Conservation (phyloP, 2,113 vertebrate species). For the Prunella himalayana region DNA sequence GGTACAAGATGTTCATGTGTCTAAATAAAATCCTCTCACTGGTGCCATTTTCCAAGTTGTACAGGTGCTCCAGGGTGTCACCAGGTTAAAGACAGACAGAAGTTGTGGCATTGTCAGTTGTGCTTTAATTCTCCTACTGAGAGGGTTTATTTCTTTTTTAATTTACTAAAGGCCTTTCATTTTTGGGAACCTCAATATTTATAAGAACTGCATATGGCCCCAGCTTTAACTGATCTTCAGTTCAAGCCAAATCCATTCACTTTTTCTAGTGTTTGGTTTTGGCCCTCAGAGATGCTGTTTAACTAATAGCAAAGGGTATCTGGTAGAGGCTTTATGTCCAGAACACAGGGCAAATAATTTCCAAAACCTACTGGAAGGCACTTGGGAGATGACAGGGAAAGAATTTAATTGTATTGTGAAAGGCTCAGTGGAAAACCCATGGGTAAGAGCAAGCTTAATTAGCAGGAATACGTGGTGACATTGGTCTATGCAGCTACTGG, state of each 20-base stretch:
- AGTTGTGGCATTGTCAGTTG: not conserved
- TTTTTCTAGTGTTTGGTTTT: not conserved
- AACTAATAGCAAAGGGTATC: not conserved
- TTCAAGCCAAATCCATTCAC: not conserved
- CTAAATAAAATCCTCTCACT: not conserved
- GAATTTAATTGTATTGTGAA: not conserved
- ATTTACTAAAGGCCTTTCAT: not conserved
- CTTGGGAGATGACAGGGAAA: not conserved
- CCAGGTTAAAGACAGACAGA: not conserved
- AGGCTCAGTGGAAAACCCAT: not conserved
- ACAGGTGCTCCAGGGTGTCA: not conserved
- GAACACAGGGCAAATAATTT: not conserved
- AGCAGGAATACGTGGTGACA: not conserved
- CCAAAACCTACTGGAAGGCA: not conserved
- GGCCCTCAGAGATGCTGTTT: not conserved
- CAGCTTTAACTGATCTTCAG: not conserved
- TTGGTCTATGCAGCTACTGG: not conserved
- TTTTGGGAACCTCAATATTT: not conserved
- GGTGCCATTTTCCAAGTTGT: not conserved
- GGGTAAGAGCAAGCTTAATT: not conserved
- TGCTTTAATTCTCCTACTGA: not conserved
- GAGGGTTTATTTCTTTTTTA: accelerated
- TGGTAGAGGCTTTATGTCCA: not conserved
- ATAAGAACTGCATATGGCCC: not conserved
- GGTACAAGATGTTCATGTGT: not conserved